Base-by-base conservation (phyloP, 1,140 invertebrate species). In the Tetragnatha versicolor region DNA sequence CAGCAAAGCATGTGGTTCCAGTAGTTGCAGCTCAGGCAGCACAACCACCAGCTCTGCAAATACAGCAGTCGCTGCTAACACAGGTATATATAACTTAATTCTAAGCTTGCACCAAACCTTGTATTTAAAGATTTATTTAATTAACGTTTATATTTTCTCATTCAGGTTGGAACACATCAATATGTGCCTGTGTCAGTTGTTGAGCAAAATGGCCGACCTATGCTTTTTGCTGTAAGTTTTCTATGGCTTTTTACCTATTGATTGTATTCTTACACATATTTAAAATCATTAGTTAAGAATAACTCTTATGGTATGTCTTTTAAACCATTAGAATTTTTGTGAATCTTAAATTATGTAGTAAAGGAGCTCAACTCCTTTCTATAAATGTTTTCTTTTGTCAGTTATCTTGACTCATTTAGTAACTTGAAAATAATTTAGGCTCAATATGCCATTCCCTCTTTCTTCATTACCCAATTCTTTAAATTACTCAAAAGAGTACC, bases 261-360 rank as follows among this genome's bases (percentile, higher is more conserved):
- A 53, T 20, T 65, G 91, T 83, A 89, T 92, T 84, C 87, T 92
- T 82, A 81, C n/a, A n/a, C n/a, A n/a, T n/a, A n/a, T n/a, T n/a
- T n/a, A n/a, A n/a, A n/a, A n/a, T n/a, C n/a, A n/a, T n/a, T n/a
- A n/a, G n/a, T n/a, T n/a, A n/a, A n/a, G n/a, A n/a, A n/a, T n/a
- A n/a, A n/a, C n/a, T n/a, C n/a, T n/a, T n/a, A n/a, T n/a, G n/a
- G n/a, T n/a, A n/a, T n/a, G n/a, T 82, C n/a, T n/a, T n/a, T n/a
- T n/a, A n/a, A n/a, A n/a, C n/a, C n/a, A n/a, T n/a, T n/a, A n/a
- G n/a, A n/a, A n/a, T n/a, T n/a, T n/a, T n/a, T n/a, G n/a, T 83
- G 93, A 96, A 17, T 94, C 94, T 9, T 95, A 95, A 58, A 94
- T 97, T 81, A 87, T 96, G 20, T 96, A n/a, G n/a, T n/a, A n/a